phyloP scores from a whole-genome alignment of 2,888 invertebrate genomes.

The Himalopsyche japonica region DNA sequence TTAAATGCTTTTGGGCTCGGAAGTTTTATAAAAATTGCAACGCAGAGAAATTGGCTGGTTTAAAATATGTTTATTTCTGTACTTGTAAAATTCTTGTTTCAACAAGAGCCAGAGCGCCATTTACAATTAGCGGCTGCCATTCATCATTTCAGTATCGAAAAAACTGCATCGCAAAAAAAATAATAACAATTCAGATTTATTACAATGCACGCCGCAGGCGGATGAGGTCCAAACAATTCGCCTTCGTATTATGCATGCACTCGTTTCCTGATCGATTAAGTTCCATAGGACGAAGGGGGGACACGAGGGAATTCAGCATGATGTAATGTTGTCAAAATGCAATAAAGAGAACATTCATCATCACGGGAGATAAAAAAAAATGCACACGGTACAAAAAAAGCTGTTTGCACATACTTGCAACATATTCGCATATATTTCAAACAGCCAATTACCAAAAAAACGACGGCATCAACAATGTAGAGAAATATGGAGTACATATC shows the following conservation, averaged over 20 bases:
- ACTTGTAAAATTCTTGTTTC: too few relatives aligned
- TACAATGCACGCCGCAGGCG: background rate
- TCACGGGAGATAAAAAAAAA: background rate
- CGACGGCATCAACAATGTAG: too few relatives aligned
- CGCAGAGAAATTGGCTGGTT: too few relatives aligned
- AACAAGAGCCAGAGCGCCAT: background rate
- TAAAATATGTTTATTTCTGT: too few relatives aligned
- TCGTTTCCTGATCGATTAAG: background rate
- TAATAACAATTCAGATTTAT: background rate
- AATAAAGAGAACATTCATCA: background rate
- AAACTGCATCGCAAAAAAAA: background rate
- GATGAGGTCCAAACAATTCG: constrained; percentile 1
- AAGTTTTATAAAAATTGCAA: too few relatives aligned
- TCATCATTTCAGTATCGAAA: background rate
- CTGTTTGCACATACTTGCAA: too few relatives aligned
- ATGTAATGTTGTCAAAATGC: background rate
- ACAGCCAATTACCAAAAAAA: too few relatives aligned
- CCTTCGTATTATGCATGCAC: background rate
- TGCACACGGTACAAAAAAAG: background rate
- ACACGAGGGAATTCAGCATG: background rate
- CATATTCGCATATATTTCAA: too few relatives aligned
- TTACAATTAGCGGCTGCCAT: background rate
- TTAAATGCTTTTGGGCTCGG: too few relatives aligned
- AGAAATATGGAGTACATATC: too few relatives aligned
- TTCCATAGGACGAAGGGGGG: background rate